These are phyloP conservation scores for Procavia capensis DNA, from an alignment of 2,113 vertebrate genomes.

Conservation along the genomic window DNA sequence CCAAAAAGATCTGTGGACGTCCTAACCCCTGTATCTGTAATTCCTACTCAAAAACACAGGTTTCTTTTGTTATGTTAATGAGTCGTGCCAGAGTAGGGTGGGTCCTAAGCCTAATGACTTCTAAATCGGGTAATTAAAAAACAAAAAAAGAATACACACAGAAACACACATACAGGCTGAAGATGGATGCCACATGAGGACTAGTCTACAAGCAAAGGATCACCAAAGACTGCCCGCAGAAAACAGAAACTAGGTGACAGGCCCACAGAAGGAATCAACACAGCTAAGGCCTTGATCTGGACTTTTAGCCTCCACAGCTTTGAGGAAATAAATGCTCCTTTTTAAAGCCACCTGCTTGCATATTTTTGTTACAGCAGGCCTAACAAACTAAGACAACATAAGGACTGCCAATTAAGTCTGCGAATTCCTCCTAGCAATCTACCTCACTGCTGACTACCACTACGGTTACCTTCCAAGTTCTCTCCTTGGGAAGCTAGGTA, in stretches of 20 bases:
- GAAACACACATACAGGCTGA: not conserved
- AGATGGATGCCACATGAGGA: not conserved
- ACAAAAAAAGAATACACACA: no score
- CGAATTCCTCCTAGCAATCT: no score
- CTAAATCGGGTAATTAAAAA: not conserved
- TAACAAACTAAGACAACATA: not conserved
- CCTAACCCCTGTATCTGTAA: not conserved
- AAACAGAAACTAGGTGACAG: no score
- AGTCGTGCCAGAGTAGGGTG: not conserved
- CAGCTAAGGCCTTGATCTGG: not conserved
- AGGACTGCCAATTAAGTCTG: no score
- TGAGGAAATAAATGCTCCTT: not conserved
- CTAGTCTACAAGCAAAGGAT: no score
- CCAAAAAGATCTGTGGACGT: not conserved
- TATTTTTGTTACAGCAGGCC: not conserved
- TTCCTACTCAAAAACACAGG: not conserved
- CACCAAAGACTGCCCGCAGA: no score
- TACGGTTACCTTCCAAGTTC: no score
- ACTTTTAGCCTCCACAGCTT: no score
- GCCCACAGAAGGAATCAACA: no score
- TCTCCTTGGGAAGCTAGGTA: no score
- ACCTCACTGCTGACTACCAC: no score
- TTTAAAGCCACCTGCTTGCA: not conserved
- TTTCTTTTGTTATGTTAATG: not conserved
- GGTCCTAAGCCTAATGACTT: not conserved